A percentile compares a stretch with the other conserved stretches of the same genome.
phyloP scores from a whole-genome alignment of 2,888 invertebrate species.

The Automeris io region DNA sequence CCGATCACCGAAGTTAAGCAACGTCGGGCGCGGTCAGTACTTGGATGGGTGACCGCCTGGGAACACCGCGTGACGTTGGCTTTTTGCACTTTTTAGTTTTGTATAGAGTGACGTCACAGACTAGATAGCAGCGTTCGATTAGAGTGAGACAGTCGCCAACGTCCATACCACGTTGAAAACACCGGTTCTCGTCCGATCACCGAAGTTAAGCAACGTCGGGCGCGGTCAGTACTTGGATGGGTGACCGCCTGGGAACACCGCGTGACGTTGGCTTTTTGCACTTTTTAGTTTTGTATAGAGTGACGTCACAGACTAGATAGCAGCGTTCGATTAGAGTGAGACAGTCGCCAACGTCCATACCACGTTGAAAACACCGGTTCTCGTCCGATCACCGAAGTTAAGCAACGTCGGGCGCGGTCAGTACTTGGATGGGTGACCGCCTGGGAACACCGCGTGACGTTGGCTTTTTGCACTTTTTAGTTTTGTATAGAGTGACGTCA shows the following conservation, averaged over 20 bases:
- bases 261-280: too few species aligned
- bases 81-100: too few species aligned
- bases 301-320: too few species aligned
- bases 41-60: slow-evolving; percentile 70
- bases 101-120: too few species aligned
- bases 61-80: slow-evolving; percentile 40
- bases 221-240: slow-evolving; percentile 71
- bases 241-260: slow-evolving; percentile 62
- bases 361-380: slow-evolving; percentile 56
- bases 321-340: too few species aligned
- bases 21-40: slow-evolving; percentile 70
- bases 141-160: too few species aligned
- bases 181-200: slow-evolving; percentile 72
- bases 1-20: slow-evolving; percentile 73
- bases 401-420: slow-evolving; percentile 61
- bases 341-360: slow-evolving; percentile 24
- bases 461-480: slow-evolving; percentile 44
- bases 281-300: too few species aligned
- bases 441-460: slow-evolving; percentile 54
- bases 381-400: slow-evolving; percentile 66
- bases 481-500: too few species aligned
- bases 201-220: slow-evolving; percentile 72
- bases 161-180: slow-evolving; percentile 19
- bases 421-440: slow-evolving; percentile 65
- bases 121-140: too few species aligned